These are phyloP conservation scores for Lasioglossum marginatum DNA, from an alignment of 2,888 invertebrate genomes.

Conservation along the genomic window DNA sequence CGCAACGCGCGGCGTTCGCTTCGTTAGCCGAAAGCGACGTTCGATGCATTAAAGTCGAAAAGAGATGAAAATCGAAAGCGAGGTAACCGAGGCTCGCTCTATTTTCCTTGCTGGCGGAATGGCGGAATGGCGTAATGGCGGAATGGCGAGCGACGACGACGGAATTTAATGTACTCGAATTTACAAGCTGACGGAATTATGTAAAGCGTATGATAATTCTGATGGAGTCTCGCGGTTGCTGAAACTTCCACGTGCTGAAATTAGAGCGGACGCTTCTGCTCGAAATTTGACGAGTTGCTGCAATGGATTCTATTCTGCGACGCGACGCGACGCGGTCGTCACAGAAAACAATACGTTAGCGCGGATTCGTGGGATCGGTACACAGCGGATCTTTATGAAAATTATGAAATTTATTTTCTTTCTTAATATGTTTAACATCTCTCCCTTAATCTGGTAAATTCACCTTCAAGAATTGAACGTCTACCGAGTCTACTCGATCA, in stretches of 20 bases:
- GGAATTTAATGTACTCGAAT: constrained; percentile 12
- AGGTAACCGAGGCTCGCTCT: neutral
- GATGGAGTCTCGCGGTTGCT: neutral
- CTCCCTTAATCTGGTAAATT: neutral
- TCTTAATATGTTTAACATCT: too few relatives aligned
- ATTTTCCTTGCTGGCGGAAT: neutral
- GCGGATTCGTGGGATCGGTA: too few relatives aligned
- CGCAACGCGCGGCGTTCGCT: neutral
- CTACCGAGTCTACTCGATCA: neutral
- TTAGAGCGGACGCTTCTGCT: constrained; percentile 8
- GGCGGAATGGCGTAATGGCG: too few relatives aligned
- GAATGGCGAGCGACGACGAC: neutral
- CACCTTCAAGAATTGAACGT: neutral
- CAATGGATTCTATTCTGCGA: neutral
- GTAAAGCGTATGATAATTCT: constrained; percentile 37
- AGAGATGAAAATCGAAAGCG: neutral
- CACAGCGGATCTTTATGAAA: too few relatives aligned
- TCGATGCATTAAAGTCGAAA: neutral
- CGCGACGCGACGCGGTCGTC: neutral
- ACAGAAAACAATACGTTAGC: neutral
- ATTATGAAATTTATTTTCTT: too few relatives aligned
- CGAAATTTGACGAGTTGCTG: constrained; percentile 22
- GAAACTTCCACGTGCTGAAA: constrained; percentile 29
- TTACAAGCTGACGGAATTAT: constrained; percentile 28
- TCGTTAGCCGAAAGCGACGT: neutral